Evolutionary conservation across 2,113 vertebrate species (phyloP), one percentile per base, ranked within the genome.

Genomic region (Albula goreensis): DNA sequence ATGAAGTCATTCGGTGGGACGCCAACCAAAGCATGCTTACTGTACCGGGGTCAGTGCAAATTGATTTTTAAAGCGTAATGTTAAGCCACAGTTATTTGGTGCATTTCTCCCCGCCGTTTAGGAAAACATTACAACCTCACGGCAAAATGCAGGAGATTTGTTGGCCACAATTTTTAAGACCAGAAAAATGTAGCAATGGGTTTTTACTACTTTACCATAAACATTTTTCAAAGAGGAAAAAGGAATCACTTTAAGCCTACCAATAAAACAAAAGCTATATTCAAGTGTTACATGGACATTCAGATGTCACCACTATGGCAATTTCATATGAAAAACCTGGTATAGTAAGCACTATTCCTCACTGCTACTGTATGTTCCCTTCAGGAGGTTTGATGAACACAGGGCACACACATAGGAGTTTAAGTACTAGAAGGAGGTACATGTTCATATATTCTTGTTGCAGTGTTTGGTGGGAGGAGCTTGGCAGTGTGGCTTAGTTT

Each of bases 71-170:
- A 83, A 52, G 80, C 22, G 22, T 1, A 48, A 48, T 49, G 50
- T 70, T 53, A 50, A 84, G 80, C 84, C 86, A 85, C 84, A 78
- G 22, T 22, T n/a, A 52, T 52, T 22, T 50, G 63, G n/a, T n/a
- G n/a, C 1, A 50, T 74, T 83, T 84, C 60, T 84, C 79, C 50
- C 12, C 56, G 80, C 60, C 84, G 81, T 78, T 86, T 88, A 84
- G 86, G 86, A 74, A 89, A 89, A 79, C 82, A 86, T 87, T 89
- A 89, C 31, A 41, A 83, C 79, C 84, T 52, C 63, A n/a, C 57
- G 77, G 78, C 57, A 11, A 74, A 81, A 85, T 17, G 53, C 78
- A 85, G 22, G 25, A 41, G 50, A 81, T 70, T 50, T 81, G 57
- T 50, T 2, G 50, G 80, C 50, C 80, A 22, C 60, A 80, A 50